These are phyloP conservation scores for Hypomecis punctinalis DNA, from an alignment of 2,888 invertebrate genomes.

Conservation along the genomic window DNA sequence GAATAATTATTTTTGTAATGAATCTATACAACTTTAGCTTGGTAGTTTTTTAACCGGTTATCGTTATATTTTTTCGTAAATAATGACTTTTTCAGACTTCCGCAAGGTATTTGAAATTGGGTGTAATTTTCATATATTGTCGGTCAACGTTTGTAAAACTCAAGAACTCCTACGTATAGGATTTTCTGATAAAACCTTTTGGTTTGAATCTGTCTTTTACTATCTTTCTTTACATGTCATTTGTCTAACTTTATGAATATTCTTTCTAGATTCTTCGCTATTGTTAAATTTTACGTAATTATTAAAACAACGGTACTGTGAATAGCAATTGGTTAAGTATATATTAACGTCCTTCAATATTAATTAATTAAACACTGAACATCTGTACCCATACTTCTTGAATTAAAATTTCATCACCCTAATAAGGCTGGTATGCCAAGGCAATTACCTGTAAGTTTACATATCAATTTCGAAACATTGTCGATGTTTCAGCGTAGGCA, in stretches of 20 bases:
- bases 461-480: conserved; percentile 32
- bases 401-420: conserved; percentile 27
- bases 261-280: not conserved
- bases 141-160: too few relatives aligned
- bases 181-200: too few relatives aligned
- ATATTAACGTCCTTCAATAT: conserved; percentile 17
- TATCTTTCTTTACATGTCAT: too few relatives aligned
- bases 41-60: too few relatives aligned
- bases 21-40: too few relatives aligned
- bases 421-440: conserved; percentile 32
- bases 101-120: too few relatives aligned
- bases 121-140: too few relatives aligned
- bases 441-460: conserved; percentile 28
- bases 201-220: too few relatives aligned
- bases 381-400: conserved; percentile 28
- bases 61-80: too few relatives aligned
- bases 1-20: too few relatives aligned
- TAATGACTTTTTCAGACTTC: too few relatives aligned
- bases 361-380: conserved; percentile 30
- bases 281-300: conserved; percentile 2
- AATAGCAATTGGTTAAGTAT: conserved; percentile 14
- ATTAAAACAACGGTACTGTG: conserved; percentile 1
- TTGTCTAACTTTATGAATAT: not conserved
- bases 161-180: too few relatives aligned
- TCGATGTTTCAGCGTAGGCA: conserved; percentile 24